Conservation (phyloP, 2,888 invertebrate species). For the Cenopis cana region DNA sequence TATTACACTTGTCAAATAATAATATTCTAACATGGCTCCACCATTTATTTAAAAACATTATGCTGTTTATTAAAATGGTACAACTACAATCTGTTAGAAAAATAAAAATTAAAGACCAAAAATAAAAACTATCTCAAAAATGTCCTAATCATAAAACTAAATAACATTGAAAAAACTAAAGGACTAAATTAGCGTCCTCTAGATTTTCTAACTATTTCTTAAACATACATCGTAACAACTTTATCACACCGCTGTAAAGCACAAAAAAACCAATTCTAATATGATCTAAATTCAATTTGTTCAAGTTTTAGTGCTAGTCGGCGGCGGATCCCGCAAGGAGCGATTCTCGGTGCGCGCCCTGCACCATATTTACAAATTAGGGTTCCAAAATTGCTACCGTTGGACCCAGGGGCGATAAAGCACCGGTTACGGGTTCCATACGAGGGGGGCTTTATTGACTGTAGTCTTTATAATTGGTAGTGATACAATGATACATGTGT, state of each 20-base stretch:
- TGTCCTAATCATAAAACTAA: too few species aligned
- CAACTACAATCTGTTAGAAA: too few species aligned
- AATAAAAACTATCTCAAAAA: too few species aligned
- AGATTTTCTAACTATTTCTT: not conserved
- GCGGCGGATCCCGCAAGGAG: slow-evolving; percentile 31
- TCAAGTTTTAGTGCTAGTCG: slow-evolving; percentile 33
- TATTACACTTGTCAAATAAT: too few species aligned
- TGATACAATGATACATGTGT: slow-evolving; percentile 31
- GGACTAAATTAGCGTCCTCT: too few species aligned
- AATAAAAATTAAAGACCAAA: too few species aligned
- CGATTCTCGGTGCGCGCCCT: slow-evolving; percentile 52
- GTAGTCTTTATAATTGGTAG: slow-evolving; percentile 34
- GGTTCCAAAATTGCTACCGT: slow-evolving; percentile 67
- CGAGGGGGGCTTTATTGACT: slow-evolving; percentile 37
- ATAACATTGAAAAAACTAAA: too few species aligned
- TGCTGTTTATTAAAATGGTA: too few species aligned
- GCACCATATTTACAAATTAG: slow-evolving; percentile 70
- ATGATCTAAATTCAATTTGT: slow-evolving; percentile 35
- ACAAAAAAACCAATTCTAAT: slow-evolving; percentile 33
- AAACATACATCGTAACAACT: slow-evolving; percentile 6
- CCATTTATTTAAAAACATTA: too few species aligned
- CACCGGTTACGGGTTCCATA: slow-evolving; percentile 62
- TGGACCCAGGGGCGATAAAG: slow-evolving; percentile 72
- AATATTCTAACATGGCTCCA: too few species aligned
- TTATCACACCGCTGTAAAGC: slow-evolving; percentile 23